A percentile compares a stretch with the other conserved stretches of the same genome.
These are phyloP conservation scores for Anomalospiza imberbis DNA, from an alignment of 2,797 vertebrate genomes.

Conservation along the genomic window DNA sequence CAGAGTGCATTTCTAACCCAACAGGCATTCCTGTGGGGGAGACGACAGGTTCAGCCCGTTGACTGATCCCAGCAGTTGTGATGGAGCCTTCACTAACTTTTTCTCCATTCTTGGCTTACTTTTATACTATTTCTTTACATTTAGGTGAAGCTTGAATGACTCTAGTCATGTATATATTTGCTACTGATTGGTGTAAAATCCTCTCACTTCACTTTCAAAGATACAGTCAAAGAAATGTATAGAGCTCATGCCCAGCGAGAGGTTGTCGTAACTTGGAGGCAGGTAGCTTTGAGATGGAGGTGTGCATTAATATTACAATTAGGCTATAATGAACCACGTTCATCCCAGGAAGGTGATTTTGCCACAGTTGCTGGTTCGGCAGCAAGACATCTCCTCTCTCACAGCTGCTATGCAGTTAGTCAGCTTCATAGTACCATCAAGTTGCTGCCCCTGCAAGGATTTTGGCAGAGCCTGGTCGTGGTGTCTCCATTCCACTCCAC, in stretches of 20 bases:
- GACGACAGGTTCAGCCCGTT: not conserved
- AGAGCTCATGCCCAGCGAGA: not conserved
- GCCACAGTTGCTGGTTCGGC: not conserved
- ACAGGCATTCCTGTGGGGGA: not conserved
- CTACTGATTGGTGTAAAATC: not conserved
- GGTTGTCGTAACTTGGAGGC: not conserved
- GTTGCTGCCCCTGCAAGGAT: not conserved
- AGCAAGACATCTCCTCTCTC: not conserved
- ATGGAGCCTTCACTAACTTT: not conserved
- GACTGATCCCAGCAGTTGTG: not conserved
- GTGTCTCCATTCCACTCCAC: too few relatives aligned
- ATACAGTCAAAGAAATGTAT: not conserved
- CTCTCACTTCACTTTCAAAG: not conserved
- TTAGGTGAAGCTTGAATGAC: not conserved
- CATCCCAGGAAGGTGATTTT: not conserved
- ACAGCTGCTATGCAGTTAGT: not conserved
- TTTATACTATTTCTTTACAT: not conserved
- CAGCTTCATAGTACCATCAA: not conserved
- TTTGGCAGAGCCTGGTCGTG: not conserved
- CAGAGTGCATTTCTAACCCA: not conserved
- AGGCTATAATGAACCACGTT: not conserved
- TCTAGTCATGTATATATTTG: not conserved
- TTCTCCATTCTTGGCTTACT: not conserved
- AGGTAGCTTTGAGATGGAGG: not conserved
- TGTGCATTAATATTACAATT: not conserved